These are phyloP conservation scores for Petrolisthes manimaculis DNA, from an alignment of 2,888 invertebrate genomes.

Conservation along the genomic window DNA sequence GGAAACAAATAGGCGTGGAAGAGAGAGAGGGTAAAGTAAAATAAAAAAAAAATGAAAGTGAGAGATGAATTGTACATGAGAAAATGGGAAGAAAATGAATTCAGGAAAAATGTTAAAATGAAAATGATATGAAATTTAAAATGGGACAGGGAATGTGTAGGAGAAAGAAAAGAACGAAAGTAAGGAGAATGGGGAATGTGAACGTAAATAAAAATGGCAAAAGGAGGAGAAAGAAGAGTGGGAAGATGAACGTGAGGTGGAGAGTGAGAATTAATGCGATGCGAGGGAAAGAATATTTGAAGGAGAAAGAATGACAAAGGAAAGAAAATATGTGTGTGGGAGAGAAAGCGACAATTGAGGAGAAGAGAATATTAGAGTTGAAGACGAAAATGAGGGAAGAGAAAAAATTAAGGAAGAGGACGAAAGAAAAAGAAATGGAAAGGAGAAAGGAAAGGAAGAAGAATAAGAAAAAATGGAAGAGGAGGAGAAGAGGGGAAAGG, in stretches of 20 bases:
- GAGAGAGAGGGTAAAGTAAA: not conserved
- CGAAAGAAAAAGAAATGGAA: not conserved
- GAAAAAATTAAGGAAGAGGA: not conserved
- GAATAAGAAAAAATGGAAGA: not conserved
- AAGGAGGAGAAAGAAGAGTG: not conserved
- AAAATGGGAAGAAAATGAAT: not conserved
- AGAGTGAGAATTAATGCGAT: too few species aligned
- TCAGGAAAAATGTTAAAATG: not conserved
- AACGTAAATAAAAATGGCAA: not conserved
- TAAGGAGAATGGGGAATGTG: not conserved
- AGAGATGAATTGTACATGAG: not conserved
- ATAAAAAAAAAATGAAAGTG: not conserved
- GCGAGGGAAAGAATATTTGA: too few species aligned
- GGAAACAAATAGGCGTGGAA: not conserved
- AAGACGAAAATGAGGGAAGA: not conserved
- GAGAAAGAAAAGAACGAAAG: not conserved
- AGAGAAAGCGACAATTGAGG: too few species aligned
- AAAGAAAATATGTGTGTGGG: too few species aligned
- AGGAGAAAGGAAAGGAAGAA: not conserved
- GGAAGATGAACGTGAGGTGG: not conserved
- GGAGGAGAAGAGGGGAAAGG: not conserved
- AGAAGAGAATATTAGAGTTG: too few species aligned
- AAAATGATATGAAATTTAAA: not conserved
- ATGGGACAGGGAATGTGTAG: not conserved
- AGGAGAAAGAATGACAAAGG: too few species aligned